These are phyloP conservation scores for Poeciliopsis gracilis DNA, from an alignment of 2,797 vertebrate genomes.

Conservation along the genomic window DNA sequence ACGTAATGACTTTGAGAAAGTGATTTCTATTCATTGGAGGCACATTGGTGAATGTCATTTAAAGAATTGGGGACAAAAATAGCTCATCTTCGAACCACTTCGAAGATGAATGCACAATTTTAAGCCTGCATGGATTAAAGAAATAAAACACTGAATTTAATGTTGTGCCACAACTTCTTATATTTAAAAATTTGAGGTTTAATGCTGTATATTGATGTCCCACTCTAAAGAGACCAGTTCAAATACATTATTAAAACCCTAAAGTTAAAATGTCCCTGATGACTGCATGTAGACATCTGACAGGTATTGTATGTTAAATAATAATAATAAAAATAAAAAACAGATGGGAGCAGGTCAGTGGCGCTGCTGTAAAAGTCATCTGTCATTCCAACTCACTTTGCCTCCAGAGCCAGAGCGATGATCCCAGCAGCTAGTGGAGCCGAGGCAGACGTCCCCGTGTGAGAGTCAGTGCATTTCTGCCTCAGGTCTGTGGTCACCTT, in stretches of 20 bases:
- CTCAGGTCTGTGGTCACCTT: conserved; percentile 96
- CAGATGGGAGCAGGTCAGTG: neutral
- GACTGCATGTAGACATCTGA: neutral
- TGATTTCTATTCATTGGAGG: neutral
- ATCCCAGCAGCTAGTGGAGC: conserved; percentile 95
- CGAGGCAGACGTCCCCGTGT: conserved; percentile 96
- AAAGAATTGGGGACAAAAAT: neutral
- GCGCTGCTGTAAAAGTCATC: neutral
- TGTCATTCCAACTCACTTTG: conserved; percentile 75
- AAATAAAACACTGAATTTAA: neutral
- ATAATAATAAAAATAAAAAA: neutral
- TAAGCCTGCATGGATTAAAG: neutral
- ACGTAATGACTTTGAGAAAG: neutral
- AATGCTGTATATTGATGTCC: neutral
- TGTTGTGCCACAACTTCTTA: neutral
- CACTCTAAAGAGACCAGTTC: neutral
- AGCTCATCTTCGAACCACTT: neutral
- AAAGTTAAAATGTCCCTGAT: neutral
- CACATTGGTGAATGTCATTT: neutral
- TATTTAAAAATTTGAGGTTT: neutral
- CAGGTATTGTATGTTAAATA: neutral
- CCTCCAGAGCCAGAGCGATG: conserved; percentile 93
- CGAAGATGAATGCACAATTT: neutral
- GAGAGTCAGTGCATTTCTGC: conserved; percentile 94
- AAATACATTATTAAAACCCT: neutral